These are phyloP conservation scores for Mirza zaza DNA, from an alignment of 2,113 vertebrate genomes.

Conservation along the genomic window DNA sequence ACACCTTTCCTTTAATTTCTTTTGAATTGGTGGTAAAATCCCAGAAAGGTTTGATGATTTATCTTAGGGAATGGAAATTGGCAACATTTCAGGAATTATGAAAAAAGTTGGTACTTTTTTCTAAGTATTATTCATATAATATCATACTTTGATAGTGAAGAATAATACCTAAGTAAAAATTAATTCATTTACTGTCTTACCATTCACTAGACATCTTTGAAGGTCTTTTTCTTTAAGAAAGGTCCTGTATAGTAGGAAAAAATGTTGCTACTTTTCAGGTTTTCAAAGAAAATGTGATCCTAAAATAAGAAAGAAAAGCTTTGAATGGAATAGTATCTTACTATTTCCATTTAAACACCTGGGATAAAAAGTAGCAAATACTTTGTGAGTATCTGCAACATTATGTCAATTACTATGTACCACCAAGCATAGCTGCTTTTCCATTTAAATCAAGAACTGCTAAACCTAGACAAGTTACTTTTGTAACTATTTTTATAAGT, in stretches of 20 bases:
- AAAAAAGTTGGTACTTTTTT: not conserved
- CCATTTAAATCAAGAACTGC: not conserved
- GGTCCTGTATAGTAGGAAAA: not conserved
- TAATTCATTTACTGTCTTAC: not conserved
- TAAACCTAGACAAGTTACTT: not conserved
- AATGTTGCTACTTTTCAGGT: not conserved
- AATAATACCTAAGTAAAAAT: not conserved
- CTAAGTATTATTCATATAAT: not conserved
- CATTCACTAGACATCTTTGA: not conserved
- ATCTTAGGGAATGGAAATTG: not conserved
- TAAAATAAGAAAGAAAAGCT: not conserved
- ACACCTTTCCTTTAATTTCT: not conserved
- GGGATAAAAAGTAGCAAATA: not conserved
- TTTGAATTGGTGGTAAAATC: not conserved
- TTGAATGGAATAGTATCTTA: not conserved
- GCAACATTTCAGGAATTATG: conserved; percentile 29
- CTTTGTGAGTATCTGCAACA: not conserved
- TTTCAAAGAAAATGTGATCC: conserved; percentile 20
- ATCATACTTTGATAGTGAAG: not conserved
- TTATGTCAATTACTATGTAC: not conserved
- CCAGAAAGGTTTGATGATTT: not conserved
- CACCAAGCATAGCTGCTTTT: not conserved
- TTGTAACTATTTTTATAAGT: not conserved
- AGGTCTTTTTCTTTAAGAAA: not conserved
- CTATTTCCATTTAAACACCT: not conserved